A percentile compares a stretch with the other conserved stretches of the same genome.
phyloP scores from a whole-genome alignment of 2,888 invertebrate species.

The Ligdia adustata region DNA sequence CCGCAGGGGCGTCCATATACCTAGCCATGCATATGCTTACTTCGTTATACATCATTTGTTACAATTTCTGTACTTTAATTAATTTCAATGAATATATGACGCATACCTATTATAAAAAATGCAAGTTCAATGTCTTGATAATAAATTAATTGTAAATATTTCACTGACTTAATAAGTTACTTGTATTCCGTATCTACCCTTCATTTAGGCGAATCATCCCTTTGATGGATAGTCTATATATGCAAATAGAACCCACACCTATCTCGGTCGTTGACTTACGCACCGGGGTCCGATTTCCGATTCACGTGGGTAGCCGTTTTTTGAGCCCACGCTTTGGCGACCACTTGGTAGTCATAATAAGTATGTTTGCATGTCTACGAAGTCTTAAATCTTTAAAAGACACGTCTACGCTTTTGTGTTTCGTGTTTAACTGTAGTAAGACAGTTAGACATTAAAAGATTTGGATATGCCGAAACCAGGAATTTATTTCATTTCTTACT shows the following conservation, averaged over 20 bases:
- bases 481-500: no score
- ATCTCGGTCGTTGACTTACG: slow-evolving; percentile 46
- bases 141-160: no score
- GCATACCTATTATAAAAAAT: slow-evolving; percentile 1
- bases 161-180: neutral
- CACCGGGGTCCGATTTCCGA: slow-evolving; percentile 33
- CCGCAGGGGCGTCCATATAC: slow-evolving; percentile 28
- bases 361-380: slow-evolving; percentile 30
- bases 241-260: slow-evolving; percentile 45
- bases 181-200: slow-evolving; percentile 15
- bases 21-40: no score
- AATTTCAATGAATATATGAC: neutral
- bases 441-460: no score
- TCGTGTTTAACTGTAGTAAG: no score
- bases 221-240: slow-evolving; percentile 40
- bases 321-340: slow-evolving; percentile 43
- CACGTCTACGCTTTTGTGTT: slow-evolving; percentile 38
- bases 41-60: no score
- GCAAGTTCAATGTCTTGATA: no score
- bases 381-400: slow-evolving; percentile 8
- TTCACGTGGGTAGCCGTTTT: slow-evolving; percentile 44
- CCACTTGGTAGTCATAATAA: slow-evolving; percentile 33
- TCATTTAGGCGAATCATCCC: slow-evolving; percentile 30
- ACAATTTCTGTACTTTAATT: no score
- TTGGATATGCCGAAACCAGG: no score